A percentile compares a stretch with the other conserved stretches of the same genome.
phyloP scores from a whole-genome alignment of 2,797 vertebrate species.

The Limnodromus scolopaceus region DNA sequence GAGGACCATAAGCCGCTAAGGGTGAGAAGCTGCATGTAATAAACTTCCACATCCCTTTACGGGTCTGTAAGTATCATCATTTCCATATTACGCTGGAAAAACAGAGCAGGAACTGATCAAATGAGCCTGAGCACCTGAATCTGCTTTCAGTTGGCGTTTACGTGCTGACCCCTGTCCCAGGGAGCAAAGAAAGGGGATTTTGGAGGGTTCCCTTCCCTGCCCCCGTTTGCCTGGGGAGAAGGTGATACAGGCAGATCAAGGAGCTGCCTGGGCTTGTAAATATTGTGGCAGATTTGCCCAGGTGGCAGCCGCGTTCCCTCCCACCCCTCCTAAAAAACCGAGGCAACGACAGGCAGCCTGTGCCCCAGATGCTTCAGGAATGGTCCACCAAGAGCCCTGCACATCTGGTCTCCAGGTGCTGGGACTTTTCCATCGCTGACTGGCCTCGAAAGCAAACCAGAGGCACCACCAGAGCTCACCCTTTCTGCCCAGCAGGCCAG shows the following conservation, averaged over 20 bases:
- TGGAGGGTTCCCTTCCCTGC: background rate
- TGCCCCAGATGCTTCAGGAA: slow-evolving; percentile 47
- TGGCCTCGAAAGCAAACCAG: background rate
- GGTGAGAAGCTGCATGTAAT: background rate
- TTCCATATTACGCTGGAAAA: background rate
- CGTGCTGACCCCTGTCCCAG: background rate
- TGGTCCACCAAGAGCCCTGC: background rate
- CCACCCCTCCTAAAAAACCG: slow-evolving; percentile 21
- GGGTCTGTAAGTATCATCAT: background rate
- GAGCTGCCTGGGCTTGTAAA: background rate
- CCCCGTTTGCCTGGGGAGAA: background rate
- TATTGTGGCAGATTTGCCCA: background rate
- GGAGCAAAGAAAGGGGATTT: background rate
- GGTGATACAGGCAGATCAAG: background rate
- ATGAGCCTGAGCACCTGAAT: rapidly evolving
- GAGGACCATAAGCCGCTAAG: background rate
- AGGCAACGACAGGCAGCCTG: slow-evolving; percentile 22
- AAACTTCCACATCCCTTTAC: background rate
- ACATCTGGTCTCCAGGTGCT: slow-evolving; percentile 76
- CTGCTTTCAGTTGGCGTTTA: background rate
- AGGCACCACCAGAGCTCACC: background rate
- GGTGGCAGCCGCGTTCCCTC: background rate
- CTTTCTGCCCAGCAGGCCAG: background rate
- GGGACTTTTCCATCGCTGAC: background rate
- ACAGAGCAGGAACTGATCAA: background rate